Conservation (phyloP, 2,113 vertebrate species). For the Gambusia affinis region DNA sequence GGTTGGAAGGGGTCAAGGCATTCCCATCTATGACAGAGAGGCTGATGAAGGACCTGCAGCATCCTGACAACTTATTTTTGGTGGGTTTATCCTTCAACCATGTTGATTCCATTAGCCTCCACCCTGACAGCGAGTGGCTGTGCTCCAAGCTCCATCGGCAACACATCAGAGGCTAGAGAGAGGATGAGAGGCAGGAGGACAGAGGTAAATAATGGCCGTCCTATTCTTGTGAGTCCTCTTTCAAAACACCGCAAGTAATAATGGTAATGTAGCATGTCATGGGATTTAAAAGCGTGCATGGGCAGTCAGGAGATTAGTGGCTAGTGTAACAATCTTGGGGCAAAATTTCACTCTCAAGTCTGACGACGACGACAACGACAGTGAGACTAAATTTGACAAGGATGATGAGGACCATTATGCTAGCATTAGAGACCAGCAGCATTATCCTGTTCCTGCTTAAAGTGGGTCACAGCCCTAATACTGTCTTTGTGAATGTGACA, state of each 20-base stretch:
- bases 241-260: constrained; percentile 4
- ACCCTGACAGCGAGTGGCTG: constrained; percentile 65
- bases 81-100: constrained; percentile 73
- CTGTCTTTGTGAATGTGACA: constrained; percentile 69
- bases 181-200: constrained; percentile 48
- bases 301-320: constrained; percentile 33
- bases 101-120: constrained; percentile 72
- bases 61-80: constrained; percentile 73
- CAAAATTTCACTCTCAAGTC: constrained; percentile 25
- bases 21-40: constrained; percentile 34
- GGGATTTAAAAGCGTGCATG: constrained; percentile 12
- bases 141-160: constrained; percentile 64
- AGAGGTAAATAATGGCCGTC: constrained; percentile 31
- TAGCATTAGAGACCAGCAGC: constrained; percentile 51
- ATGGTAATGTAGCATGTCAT: not conserved
- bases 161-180: constrained; percentile 50
- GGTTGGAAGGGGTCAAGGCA: constrained; percentile 55
- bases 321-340: constrained; percentile 13
- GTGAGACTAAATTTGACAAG: constrained; percentile 42
- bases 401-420: constrained; percentile 56
- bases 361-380: constrained; percentile 27
- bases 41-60: constrained; percentile 66
- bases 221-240: constrained; percentile 20
- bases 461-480: constrained; percentile 63
- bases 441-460: constrained; percentile 45